A percentile compares a stretch with the other conserved stretches of the same genome.
Evolutionary conservation across 2,888 invertebrate genomes (phyloP).

Genomic region (Caenorhabditis sulstoni): DNA sequence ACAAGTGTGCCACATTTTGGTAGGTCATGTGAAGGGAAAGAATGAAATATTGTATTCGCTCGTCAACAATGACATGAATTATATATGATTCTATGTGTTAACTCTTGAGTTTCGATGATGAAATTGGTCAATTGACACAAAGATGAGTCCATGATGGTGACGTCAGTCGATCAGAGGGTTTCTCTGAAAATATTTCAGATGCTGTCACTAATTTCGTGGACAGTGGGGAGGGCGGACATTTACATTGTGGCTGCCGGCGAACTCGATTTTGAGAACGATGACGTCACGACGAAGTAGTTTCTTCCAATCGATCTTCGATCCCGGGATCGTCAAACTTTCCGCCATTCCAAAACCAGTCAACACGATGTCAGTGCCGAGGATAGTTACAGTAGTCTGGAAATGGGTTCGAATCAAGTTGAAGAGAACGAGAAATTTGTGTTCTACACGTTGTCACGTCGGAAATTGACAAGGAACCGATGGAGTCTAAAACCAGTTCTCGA

Average conservation of each 20-base stretch:
- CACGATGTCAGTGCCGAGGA: constrained; percentile 68
- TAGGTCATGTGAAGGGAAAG: neutral
- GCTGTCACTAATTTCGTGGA: no score
- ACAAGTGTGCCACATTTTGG: constrained; percentile 11
- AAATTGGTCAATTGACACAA: no score
- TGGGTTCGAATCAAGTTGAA: constrained; percentile 1
- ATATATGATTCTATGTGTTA: constrained; percentile 35
- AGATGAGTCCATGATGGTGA: constrained; percentile 1
- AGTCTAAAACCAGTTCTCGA: constrained; percentile 5
- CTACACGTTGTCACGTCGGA: constrained; percentile 2
- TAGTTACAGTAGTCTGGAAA: constrained; percentile 69
- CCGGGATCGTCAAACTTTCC: constrained; percentile 18
- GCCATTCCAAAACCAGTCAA: constrained; percentile 40
- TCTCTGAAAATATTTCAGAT: constrained; percentile 32
- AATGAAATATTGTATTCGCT: constrained; percentile 45
- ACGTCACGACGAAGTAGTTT: constrained; percentile 68
- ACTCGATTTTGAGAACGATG: constrained; percentile 76
- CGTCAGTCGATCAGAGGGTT: constrained; percentile 18
- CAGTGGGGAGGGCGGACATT: no score
- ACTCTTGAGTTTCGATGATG: neutral
- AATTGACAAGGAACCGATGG: constrained; percentile 14
- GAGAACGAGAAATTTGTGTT: constrained; percentile 11
- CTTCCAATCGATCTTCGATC: constrained; percentile 60
- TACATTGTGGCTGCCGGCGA: constrained; percentile 63
- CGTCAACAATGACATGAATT: constrained; percentile 38